A percentile compares a stretch with the other conserved stretches of the same genome.
Conservation (phyloP, 2,113 vertebrate genomes). For the Eublepharis macularius region DNA sequence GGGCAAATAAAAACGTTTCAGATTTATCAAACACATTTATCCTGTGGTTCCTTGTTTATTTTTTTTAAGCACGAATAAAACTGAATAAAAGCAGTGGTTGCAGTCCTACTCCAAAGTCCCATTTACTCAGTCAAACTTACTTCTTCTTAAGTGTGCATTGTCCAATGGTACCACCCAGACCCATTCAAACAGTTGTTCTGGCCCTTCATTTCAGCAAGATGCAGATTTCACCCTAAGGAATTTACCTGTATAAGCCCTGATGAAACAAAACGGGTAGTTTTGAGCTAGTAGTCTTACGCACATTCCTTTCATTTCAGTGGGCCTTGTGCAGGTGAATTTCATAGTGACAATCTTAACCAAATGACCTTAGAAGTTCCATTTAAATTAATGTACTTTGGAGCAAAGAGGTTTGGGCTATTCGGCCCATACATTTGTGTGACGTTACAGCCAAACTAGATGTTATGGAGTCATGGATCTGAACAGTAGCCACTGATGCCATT, state of each 20-base stretch:
- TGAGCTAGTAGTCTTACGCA: neutral
- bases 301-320: neutral
- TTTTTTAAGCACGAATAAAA: too few species aligned
- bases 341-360: neutral
- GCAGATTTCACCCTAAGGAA: neutral
- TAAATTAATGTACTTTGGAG: neutral
- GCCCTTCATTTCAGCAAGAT: neutral
- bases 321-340: neutral
- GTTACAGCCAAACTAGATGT: too few species aligned
- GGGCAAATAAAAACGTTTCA: too few species aligned
- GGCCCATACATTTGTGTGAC: neutral
- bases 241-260: neutral
- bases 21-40: too few species aligned
- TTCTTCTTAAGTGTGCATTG: too few species aligned
- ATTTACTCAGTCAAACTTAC: too few species aligned
- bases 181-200: neutral
- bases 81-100: too few species aligned
- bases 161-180: neutral
- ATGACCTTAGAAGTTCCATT: neutral
- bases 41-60: too few species aligned
- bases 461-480: too few species aligned
- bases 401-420: neutral
- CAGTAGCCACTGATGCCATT: too few species aligned
- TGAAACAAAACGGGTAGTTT: too few species aligned
- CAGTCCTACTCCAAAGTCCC: too few species aligned